phyloP scores from a whole-genome alignment of 1,140 invertebrate species.

The Drosophila paulistorum region DNA sequence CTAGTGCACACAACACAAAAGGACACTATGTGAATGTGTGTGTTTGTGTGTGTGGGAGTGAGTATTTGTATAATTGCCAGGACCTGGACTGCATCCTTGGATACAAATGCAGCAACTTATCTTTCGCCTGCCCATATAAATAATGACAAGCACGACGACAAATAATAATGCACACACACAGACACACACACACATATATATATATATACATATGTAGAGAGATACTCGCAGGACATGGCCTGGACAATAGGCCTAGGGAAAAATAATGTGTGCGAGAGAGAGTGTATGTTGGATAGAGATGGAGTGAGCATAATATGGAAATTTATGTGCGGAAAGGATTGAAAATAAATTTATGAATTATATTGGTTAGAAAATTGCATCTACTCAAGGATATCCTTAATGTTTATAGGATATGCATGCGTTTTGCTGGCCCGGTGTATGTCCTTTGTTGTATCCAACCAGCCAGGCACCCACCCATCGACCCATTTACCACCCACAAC shows the following conservation, averaged over 20 bases:
- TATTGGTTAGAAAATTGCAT: constrained; percentile 83
- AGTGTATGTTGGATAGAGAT: neutral
- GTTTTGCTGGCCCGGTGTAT: constrained; percentile 55
- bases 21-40: constrained; percentile 48
- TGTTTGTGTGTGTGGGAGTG: constrained; percentile 28
- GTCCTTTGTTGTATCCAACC: constrained; percentile 28
- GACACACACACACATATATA: constrained; percentile 28
- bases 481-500: neutral
- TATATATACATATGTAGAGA: constrained; percentile 29
- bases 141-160: constrained; percentile 83
- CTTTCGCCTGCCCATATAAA: constrained; percentile 80
- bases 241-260: constrained; percentile 66
- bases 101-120: constrained; percentile 76
- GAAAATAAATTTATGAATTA: constrained; percentile 83
- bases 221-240: constrained; percentile 25
- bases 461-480: neutral
- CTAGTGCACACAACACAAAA: constrained; percentile 33
- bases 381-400: constrained; percentile 83
- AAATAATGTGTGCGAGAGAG: constrained; percentile 34
- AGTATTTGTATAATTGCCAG: constrained; percentile 70
- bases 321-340: constrained; percentile 82
- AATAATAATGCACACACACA: constrained; percentile 77
- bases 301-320: constrained; percentile 73
- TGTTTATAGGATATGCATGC: constrained; percentile 74
- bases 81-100: constrained; percentile 56